Base-by-base conservation (phyloP, 2,888 invertebrate species). In the Empis livida region DNA sequence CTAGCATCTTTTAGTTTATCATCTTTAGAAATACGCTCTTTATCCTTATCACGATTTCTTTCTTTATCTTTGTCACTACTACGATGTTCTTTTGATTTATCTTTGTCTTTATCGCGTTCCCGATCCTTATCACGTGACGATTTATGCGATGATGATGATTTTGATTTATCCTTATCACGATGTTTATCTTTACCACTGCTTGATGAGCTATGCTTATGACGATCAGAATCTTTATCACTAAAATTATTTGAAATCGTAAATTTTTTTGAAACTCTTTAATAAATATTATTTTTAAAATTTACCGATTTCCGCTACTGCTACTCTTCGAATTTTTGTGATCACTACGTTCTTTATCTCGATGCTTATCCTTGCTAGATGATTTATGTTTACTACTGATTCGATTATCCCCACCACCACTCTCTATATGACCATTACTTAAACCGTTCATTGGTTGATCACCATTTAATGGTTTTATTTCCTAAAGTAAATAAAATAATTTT, bases 371-470 rank as follows among this genome's bases (percentile, higher is more conserved):
- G 62, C 77, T 78, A 10, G 79, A 79, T 30, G 80, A 80, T 65
- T 80, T 80, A 65, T 80, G 78, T 60, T 78, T 78, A 54, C 70
- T 77, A 70, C 68, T 73, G 73, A 49, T 72, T 71, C 42, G 73
- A 70, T 59, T 70, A 69, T 64, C 59, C 27, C 20, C 20, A 27
- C 14, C 20, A 17, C 39, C 17, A 13, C 17, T 45, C 51, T 44
- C 61, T 51, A 50, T 61, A 66, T 82, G 86, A 46, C 88, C 89
- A 71, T 88, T 85, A 61, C 82, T 84, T 62, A 86, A 72, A 50
- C 88, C 88, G 73, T 88, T 88, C 71, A 84, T 73, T 72, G 80
- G 79, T 43, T 73, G 74, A 63, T 69, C 71, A 53, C 75, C 75
- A 63, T 74, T 75, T 67, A 73, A 50, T 41, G 53, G 48, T 47